Conservation (phyloP, 2,797 vertebrate genomes). For the Coilia nasus region DNA sequence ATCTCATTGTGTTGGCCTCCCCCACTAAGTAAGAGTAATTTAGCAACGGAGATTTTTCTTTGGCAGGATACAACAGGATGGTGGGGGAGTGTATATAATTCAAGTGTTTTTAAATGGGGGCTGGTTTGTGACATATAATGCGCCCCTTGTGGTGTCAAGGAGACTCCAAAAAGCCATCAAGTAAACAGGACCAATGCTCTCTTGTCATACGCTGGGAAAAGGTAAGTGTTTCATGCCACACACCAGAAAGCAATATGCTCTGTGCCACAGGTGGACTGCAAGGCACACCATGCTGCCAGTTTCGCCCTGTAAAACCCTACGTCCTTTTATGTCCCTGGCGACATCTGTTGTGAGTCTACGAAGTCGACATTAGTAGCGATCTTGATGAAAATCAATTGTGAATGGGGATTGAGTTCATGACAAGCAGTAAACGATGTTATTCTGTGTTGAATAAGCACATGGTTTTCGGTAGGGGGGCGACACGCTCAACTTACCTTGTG, state of each 20-base stretch:
- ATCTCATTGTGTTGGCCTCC: slow-evolving; percentile 14
- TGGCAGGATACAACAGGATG: slow-evolving; percentile 8
- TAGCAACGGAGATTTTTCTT: neutral
- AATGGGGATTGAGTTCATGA: slow-evolving; percentile 37
- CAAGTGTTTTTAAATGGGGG: neutral
- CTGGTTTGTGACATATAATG: neutral
- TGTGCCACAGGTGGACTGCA: slow-evolving; percentile 1
- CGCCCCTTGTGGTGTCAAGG: neutral
- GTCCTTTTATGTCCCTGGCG: slow-evolving; percentile 18
- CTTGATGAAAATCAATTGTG: slow-evolving; percentile 35
- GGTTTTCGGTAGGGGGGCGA: slow-evolving; percentile 27
- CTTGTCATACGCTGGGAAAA: neutral
- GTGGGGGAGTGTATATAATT: neutral
- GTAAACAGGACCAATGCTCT: neutral
- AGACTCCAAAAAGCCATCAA: neutral
- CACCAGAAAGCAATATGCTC: slow-evolving; percentile 14
- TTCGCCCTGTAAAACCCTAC: neutral
- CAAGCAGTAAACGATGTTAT: slow-evolving; percentile 41
- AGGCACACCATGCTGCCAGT: neutral
- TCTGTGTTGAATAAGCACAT: slow-evolving; percentile 35
- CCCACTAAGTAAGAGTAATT: neutral
- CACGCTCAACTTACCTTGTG: slow-evolving; percentile 28
- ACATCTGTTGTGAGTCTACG: slow-evolving; percentile 34
- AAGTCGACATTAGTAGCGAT: slow-evolving; percentile 37
- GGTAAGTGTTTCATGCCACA: neutral